A percentile compares a stretch with the other conserved stretches of the same genome.
Conservation (phyloP, 2,113 vertebrate genomes). For the Stigmatopora argus region DNA sequence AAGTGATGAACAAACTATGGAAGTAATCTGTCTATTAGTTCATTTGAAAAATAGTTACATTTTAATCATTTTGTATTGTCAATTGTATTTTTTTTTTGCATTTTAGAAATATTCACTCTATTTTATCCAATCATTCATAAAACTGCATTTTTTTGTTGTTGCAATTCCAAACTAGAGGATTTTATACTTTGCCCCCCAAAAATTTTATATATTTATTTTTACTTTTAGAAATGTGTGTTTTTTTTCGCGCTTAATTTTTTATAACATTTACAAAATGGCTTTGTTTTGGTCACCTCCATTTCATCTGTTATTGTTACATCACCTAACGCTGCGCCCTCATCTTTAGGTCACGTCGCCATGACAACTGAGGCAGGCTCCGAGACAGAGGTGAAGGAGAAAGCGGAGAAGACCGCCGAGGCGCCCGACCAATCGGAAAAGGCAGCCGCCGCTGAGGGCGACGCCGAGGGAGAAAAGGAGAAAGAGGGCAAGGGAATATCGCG, state of each 20-base stretch:
- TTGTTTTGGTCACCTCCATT: too few species aligned
- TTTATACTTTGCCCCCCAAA: too few species aligned
- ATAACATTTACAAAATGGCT: too few species aligned
- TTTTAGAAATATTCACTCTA: too few species aligned
- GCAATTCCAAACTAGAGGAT: too few species aligned
- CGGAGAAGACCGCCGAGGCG: constrained; percentile 59
- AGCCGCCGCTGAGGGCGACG: constrained; percentile 45
- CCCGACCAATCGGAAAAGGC: constrained; percentile 57
- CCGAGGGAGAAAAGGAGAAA: constrained; percentile 72
- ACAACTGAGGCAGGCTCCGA: constrained; percentile 84
- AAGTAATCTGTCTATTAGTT: neutral
- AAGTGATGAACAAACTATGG: neutral
- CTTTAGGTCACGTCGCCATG: constrained; percentile 72
- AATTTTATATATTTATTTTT: too few species aligned
- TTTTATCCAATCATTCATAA: too few species aligned
- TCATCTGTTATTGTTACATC: neutral
- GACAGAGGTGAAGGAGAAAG: constrained; percentile 86
- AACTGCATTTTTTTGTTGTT: too few species aligned
- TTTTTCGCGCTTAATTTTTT: too few species aligned
- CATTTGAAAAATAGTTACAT: neutral
- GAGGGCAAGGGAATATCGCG: constrained; percentile 88
- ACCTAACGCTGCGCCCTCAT: neutral
- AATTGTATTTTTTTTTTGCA: too few species aligned
- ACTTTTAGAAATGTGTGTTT: too few species aligned
- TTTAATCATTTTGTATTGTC: too few species aligned